Conservation (phyloP, 1,140 invertebrate genomes). For the Achroia grisella region DNA sequence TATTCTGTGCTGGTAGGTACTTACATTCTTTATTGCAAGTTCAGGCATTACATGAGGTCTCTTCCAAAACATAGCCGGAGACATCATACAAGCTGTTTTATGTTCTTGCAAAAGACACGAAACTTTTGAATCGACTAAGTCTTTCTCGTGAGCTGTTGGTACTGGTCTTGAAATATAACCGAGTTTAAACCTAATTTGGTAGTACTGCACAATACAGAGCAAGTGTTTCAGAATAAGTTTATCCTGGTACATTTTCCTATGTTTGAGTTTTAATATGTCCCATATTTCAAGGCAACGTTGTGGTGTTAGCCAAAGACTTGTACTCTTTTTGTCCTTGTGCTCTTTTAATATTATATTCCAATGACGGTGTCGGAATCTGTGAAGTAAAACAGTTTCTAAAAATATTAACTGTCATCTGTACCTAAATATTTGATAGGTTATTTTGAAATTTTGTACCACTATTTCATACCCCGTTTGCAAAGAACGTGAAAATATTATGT, state of each 20-base stretch:
- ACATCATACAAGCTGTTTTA: slow-evolving; percentile 11
- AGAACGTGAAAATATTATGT: too few species aligned
- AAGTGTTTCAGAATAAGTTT: slow-evolving; percentile 32
- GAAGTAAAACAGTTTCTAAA: slow-evolving; percentile 1
- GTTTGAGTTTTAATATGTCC: slow-evolving; percentile 36
- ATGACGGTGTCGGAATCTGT: slow-evolving; percentile 51
- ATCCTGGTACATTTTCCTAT: slow-evolving; percentile 31
- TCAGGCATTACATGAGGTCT: slow-evolving; percentile 41
- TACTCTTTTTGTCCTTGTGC: slow-evolving; percentile 27
- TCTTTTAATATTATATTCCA: slow-evolving; percentile 58
- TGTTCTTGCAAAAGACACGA: slow-evolving; percentile 23
- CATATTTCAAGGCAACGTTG: slow-evolving; percentile 49
- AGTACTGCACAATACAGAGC: slow-evolving; percentile 38
- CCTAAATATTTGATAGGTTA: too few species aligned
- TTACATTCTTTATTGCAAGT: slow-evolving; percentile 27
- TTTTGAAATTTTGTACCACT: too few species aligned
- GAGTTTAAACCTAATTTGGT: slow-evolving; percentile 11
- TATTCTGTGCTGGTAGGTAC: too few species aligned
- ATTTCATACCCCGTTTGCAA: too few species aligned
- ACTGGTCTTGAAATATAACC: background rate
- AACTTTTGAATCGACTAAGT: slow-evolving; percentile 29
- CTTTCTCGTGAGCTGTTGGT: slow-evolving; percentile 29
- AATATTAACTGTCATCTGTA: too few species aligned
- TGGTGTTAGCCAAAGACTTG: slow-evolving; percentile 39
- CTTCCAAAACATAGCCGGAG: slow-evolving; percentile 17